A percentile compares a stretch with the other conserved stretches of the same genome.
Conservation (phyloP, 2,888 invertebrate genomes). For the Cosmia pyralina region DNA sequence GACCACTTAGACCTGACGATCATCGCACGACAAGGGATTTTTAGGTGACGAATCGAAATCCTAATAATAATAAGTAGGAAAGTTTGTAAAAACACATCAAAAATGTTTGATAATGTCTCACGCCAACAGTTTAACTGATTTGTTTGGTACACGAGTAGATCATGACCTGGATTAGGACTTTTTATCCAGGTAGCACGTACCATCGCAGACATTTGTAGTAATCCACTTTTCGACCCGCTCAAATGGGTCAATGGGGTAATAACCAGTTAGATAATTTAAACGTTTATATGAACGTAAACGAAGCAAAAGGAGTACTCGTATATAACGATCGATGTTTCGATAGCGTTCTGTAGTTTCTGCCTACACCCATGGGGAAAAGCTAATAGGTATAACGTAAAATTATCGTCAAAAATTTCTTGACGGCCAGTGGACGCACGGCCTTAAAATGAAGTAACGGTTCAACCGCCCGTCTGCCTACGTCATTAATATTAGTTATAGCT, state of each 20-base stretch:
- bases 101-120: too few species aligned
- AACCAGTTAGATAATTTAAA: not conserved
- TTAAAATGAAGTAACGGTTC: constrained; percentile 50
- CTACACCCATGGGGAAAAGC: not conserved
- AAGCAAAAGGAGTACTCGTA: not conserved
- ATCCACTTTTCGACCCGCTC: too few species aligned
- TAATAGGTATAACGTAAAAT: not conserved
- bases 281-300: not conserved
- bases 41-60: constrained; percentile 9
- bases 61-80: not conserved
- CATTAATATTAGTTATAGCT: constrained; percentile 64
- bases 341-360: not conserved
- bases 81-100: not conserved
- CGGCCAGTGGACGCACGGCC: not conserved
- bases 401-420: not conserved
- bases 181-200: not conserved
- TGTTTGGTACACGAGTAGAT: not conserved
- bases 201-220: too few species aligned
- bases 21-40: not conserved
- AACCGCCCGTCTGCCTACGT: constrained; percentile 50
- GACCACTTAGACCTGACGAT: constrained; percentile 19
- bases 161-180: not conserved
- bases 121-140: not conserved
- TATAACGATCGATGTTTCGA: not conserved
- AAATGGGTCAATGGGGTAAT: too few species aligned